Evolutionary conservation across 2,113 vertebrate genomes (phyloP).

Genomic region (Syngnathus scovelli): DNA sequence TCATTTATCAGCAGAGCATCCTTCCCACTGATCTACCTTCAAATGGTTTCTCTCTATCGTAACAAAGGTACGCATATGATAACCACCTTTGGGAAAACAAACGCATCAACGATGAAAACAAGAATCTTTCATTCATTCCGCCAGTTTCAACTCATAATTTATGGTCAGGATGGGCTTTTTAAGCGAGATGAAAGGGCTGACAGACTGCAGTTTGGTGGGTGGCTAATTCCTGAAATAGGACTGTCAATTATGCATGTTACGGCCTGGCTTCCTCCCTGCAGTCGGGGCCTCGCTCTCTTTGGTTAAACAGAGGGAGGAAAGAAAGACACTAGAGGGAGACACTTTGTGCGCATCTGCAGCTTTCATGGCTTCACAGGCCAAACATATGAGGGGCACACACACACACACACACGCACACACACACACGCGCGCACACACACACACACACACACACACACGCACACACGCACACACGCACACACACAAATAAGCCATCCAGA

Average conservation of each 20-base stretch:
- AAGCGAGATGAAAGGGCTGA: constrained; percentile 47
- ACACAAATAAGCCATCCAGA: constrained; percentile 41
- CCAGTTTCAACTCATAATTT: constrained; percentile 10
- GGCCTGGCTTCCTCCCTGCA: constrained; percentile 46
- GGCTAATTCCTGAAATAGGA: constrained; percentile 68
- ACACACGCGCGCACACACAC: too few relatives aligned
- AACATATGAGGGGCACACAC: neutral
- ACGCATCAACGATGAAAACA: constrained; percentile 28
- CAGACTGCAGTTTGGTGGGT: constrained; percentile 47
- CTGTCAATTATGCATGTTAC: constrained; percentile 67
- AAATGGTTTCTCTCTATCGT: constrained; percentile 40
- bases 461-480: constrained; percentile 2
- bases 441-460: too few relatives aligned
- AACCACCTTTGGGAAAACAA: constrained; percentile 27
- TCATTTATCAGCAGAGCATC: constrained; percentile 56
- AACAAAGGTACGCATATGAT: constrained; percentile 25
- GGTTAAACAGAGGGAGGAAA: constrained; percentile 27
- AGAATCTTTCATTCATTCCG: constrained; percentile 33
- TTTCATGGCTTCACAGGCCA: constrained; percentile 17
- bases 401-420: neutral
- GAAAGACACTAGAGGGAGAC: constrained; percentile 69
- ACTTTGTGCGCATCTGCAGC: constrained; percentile 62
- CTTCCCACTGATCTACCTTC: constrained; percentile 57
- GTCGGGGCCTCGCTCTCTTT: constrained; percentile 30
- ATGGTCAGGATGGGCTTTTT: constrained; percentile 14